Percentiles rank a stretch among this genome's conserved stretches.
These are phyloP conservation scores for Octopus sinensis DNA, from an alignment of 1,140 invertebrate genomes.

Conservation along the genomic window DNA sequence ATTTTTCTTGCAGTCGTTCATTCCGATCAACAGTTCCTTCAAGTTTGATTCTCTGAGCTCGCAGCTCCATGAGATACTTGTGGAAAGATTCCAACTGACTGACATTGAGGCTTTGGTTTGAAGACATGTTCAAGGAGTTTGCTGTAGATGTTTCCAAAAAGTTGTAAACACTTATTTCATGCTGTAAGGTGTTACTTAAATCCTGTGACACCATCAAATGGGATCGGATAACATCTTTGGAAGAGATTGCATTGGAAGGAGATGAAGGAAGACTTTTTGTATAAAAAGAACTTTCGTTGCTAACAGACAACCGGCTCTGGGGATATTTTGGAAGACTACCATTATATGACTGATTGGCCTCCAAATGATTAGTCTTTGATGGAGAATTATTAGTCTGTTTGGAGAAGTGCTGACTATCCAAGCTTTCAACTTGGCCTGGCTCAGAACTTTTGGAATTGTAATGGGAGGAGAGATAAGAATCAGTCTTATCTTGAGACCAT, in stretches of 20 bases:
- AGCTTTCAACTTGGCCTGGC: background rate
- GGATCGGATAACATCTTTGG: constrained; percentile 3
- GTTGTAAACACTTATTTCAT: constrained; percentile 51
- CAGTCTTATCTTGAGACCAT: background rate
- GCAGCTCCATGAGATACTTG: background rate
- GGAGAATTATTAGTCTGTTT: background rate
- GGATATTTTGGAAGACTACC: background rate
- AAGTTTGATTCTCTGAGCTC: background rate
- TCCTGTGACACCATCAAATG: constrained; percentile 45
- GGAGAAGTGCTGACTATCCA: background rate
- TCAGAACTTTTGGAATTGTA: background rate
- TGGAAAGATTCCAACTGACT: constrained; percentile 15
- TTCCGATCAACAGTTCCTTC: constrained; percentile 4
- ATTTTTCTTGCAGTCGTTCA: constrained; percentile 5
- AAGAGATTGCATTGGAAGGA: constrained; percentile 5
- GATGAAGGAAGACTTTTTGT: constrained; percentile 12
- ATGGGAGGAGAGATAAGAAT: background rate
- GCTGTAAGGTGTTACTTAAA: constrained; percentile 54
- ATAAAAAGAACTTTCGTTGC: background rate
- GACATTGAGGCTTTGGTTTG: constrained; percentile 19
- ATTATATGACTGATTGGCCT: background rate
- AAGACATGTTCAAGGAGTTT: background rate
- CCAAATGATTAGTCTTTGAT: background rate
- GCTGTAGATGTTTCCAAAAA: constrained; percentile 34
- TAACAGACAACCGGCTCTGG: background rate